Percentiles rank a stretch among this genome's conserved stretches.
Conservation (phyloP, 1,140 invertebrate species). For the Drosophila quadrilineata region DNA sequence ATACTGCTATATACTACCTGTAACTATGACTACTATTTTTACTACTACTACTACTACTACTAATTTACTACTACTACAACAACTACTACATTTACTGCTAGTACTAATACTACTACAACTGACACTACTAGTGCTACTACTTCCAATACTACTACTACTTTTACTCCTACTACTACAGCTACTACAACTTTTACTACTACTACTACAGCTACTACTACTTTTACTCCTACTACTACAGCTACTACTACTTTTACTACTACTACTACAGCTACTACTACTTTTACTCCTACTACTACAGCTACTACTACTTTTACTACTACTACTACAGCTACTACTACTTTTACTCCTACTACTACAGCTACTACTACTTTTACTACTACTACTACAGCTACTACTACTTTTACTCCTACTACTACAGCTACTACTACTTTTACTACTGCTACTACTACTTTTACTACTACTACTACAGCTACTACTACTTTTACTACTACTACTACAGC, state of each 20-base stretch:
- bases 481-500: slow-evolving; percentile 1
- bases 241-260: slow-evolving; percentile 2
- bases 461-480: background rate
- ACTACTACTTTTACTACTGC: slow-evolving; percentile 4
- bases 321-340: background rate
- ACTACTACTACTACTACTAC: slow-evolving; percentile 40
- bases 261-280: slow-evolving; percentile 2
- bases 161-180: slow-evolving; percentile 29
- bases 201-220: slow-evolving; percentile 13
- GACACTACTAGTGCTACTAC: slow-evolving; percentile 5
- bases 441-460: slow-evolving; percentile 1
- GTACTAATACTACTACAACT: slow-evolving; percentile 13
- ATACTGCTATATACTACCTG: no score
- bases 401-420: slow-evolving; percentile 9
- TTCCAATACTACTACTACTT: slow-evolving; percentile 42
- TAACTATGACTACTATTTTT: slow-evolving; percentile 35
- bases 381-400: slow-evolving; percentile 43
- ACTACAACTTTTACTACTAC: slow-evolving; percentile 17
- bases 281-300: background rate
- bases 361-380: slow-evolving; percentile 6
- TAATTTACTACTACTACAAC: slow-evolving; percentile 4
- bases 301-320: background rate
- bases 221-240: background rate
- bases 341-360: slow-evolving; percentile 6
- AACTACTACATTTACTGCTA: slow-evolving; percentile 5